Percentiles rank a stretch among this genome's conserved stretches.
These are phyloP conservation scores for Oenanthe melanoleuca DNA, from an alignment of 2,113 vertebrate genomes.

Conservation along the genomic window DNA sequence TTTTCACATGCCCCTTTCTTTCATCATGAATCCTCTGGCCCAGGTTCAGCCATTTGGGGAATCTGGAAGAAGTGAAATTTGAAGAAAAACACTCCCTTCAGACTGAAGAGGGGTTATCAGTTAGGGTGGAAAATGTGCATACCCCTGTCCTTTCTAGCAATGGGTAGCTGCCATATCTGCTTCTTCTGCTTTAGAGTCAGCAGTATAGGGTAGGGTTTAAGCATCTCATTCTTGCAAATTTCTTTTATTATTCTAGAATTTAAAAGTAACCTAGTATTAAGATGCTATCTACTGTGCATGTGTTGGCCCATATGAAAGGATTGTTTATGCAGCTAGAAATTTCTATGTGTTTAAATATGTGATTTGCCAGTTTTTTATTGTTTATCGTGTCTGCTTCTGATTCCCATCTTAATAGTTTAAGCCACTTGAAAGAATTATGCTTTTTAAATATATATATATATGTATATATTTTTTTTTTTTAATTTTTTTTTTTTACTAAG, in stretches of 20 bases:
- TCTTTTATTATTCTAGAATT: background rate
- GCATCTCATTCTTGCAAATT: accelerated
- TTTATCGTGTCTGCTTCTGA: background rate
- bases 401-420: background rate
- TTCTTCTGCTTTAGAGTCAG: background rate
- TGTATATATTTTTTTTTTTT: no score
- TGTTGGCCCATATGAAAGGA: background rate
- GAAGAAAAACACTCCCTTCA: background rate
- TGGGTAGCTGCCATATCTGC: background rate
- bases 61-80: background rate
- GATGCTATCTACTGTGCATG: background rate
- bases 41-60: background rate
- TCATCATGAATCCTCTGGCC: background rate
- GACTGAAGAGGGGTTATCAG: background rate
- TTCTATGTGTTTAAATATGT: background rate
- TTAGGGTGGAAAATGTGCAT: background rate
- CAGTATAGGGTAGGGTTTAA: background rate
- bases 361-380: background rate
- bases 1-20: background rate
- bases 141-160: background rate
- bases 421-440: background rate
- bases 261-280: background rate
- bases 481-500: background rate
- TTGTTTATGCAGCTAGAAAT: background rate
- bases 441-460: background rate